These are phyloP conservation scores for Sisyra nigra DNA, from an alignment of 2,888 invertebrate genomes.

Conservation along the genomic window DNA sequence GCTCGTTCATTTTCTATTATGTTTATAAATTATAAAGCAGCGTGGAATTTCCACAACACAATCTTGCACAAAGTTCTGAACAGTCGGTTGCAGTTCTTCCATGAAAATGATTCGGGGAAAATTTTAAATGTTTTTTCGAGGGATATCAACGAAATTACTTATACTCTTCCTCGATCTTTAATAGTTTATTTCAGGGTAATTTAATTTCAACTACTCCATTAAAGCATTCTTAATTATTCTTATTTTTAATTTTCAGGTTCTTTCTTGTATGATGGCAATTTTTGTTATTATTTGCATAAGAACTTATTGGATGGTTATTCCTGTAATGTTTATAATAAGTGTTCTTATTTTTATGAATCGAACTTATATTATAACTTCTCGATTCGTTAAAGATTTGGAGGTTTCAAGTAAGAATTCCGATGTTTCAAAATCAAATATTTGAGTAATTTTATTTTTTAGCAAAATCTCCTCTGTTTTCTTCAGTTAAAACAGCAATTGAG, in stretches of 20 bases:
- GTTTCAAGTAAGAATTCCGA: slow-evolving; percentile 37
- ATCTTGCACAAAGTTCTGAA: slow-evolving; percentile 53
- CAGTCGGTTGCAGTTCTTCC: slow-evolving; percentile 59
- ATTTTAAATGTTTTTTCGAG: slow-evolving; percentile 57
- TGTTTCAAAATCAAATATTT: too few relatives aligned
- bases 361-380: slow-evolving; percentile 55
- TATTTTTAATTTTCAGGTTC: slow-evolving; percentile 39
- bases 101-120: slow-evolving; percentile 54
- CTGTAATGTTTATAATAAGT: slow-evolving; percentile 44
- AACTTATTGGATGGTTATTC: slow-evolving; percentile 48
- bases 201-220: too few relatives aligned
- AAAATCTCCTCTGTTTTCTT: slow-evolving; percentile 57
- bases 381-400: slow-evolving; percentile 57
- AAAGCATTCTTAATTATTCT: too few relatives aligned
- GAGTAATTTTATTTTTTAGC: too few relatives aligned
- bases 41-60: slow-evolving; percentile 45
- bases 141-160: slow-evolving; percentile 42
- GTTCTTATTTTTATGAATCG: slow-evolving; percentile 45
- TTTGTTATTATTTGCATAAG: slow-evolving; percentile 53
- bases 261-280: slow-evolving; percentile 60
- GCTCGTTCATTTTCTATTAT: slow-evolving; percentile 34
- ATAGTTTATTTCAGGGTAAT: slow-evolving; percentile 21
- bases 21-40: slow-evolving; percentile 43
- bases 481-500: slow-evolving; percentile 52
- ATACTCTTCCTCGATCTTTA: slow-evolving; percentile 30